phyloP scores from a whole-genome alignment of 2,113 vertebrate genomes.

The Gobiocypris rarus region DNA sequence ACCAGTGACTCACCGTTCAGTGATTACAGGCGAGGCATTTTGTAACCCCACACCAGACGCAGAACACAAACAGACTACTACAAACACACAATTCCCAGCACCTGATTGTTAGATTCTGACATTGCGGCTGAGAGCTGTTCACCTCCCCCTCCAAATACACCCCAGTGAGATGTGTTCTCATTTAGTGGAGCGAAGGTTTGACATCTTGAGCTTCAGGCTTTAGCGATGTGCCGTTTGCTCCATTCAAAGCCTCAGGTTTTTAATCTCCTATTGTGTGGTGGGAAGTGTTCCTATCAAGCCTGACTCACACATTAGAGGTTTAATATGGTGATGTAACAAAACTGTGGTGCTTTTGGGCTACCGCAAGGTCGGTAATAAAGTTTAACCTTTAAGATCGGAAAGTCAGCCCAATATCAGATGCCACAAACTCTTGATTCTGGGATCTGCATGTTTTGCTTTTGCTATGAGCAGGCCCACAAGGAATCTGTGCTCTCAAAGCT shows the following conservation, averaged over 20 bases:
- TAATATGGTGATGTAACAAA: constrained; percentile 16
- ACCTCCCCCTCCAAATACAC: constrained; percentile 12
- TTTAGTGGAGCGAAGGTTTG: constrained; percentile 22
- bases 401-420: constrained; percentile 9
- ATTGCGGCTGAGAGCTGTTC: constrained; percentile 10
- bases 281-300: constrained; percentile 19
- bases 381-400: constrained; percentile 7
- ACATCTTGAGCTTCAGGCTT: constrained; percentile 23
- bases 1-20: constrained; percentile 13
- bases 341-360: neutral
- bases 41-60: constrained; percentile 14
- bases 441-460: neutral
- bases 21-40: constrained; percentile 34
- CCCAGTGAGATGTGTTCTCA: constrained; percentile 3
- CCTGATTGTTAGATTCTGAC: constrained; percentile 36
- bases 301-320: constrained; percentile 9
- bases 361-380: neutral
- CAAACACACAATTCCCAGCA: constrained; percentile 16
- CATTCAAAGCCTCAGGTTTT: neutral
- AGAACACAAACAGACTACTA: constrained; percentile 29
- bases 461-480: neutral
- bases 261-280: neutral
- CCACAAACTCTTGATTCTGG: neutral
- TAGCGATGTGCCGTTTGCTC: neutral
- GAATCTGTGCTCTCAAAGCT: neutral